Evolutionary conservation across 2,888 invertebrate genomes (phyloP), one percentile per base, ranked within the genome.

Genomic region (Tetranychus piercei): DNA sequence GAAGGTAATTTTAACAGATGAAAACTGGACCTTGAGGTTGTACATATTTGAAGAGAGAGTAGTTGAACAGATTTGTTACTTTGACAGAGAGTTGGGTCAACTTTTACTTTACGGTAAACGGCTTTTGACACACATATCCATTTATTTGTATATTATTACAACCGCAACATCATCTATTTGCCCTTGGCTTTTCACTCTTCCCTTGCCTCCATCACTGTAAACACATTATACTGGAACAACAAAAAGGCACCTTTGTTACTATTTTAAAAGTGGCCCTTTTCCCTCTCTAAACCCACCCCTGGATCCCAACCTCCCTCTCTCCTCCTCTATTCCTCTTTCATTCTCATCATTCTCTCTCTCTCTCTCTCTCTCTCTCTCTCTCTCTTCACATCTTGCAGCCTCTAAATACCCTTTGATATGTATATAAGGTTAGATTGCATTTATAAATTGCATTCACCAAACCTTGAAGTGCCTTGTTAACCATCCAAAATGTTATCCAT

Each of bases 121-220:
- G 55, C 55, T 55, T 55, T 55, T 55, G 55, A 55, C 55, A 55
- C 15, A 55, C 15, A 55, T 55, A 55, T 15, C 55, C 55, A 55
- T 55, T 55, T 55, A 55, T 55, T 55, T 55, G 55, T 55, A 55
- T 55, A 55, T 55, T 55, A 18, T 11, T 55, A 73, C 64, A 43
- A 73, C 73, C 65, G 64, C 64, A 65, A 65, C 55, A 55, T 73
- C 64, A 20, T 15, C 55, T 55, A 15, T 55, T 55, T 55, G 15
- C 55, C 55, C 55, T 9, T 55, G 15, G 9, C 55, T 55, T 55
- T 15, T 15, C 15, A 55, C 11, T 55, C 55, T 55, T 15, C 15
- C 55, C 15, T 15, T 55, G 11, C 15, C 55, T 55, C 6, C n/a
- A n/a, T 55, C 55, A 15, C 55, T 34, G 34, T 34, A 34, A 34